These are phyloP conservation scores for Pardosa pseudoannulata DNA, from an alignment of 2,888 invertebrate species.

Conservation along the genomic window DNA sequence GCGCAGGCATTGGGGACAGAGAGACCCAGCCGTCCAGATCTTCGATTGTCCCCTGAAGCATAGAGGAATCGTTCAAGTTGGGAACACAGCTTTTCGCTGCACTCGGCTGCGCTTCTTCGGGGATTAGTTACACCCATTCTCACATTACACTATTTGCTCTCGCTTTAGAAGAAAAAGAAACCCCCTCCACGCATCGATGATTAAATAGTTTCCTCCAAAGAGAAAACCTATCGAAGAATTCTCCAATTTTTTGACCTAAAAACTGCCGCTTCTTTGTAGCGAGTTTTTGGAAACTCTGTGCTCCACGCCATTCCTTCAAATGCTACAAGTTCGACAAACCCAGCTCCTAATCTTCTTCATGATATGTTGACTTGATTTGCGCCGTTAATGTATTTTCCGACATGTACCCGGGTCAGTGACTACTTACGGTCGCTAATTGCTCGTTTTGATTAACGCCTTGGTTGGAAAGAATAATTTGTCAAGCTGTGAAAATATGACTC, in stretches of 20 bases:
- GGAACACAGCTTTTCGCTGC: constrained; percentile 42
- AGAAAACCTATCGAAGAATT: constrained; percentile 49
- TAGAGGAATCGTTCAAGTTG: background rate
- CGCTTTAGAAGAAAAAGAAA: constrained; percentile 42
- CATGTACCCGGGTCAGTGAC: background rate
- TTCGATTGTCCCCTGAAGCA: constrained; percentile 5
- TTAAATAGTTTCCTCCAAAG: constrained; percentile 61
- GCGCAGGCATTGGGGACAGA: constrained; percentile 29
- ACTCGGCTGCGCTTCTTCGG: constrained; percentile 32
- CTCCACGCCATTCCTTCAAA: constrained; percentile 3
- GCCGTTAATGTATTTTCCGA: background rate
- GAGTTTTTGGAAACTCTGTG: background rate
- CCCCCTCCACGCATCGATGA: constrained; percentile 45
- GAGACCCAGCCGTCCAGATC: constrained; percentile 8
- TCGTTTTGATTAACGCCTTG: background rate
- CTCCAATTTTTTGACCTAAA: constrained; percentile 64
- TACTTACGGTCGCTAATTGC: background rate
- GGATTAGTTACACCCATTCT: constrained; percentile 68
- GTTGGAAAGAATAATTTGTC: background rate
- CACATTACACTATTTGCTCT: constrained; percentile 70
- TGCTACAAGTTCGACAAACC: constrained; percentile 11
- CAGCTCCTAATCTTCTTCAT: background rate
- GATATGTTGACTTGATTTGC: background rate
- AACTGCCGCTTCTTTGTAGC: constrained; percentile 47
- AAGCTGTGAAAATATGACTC: background rate